Evolutionary conservation across 2,888 invertebrate species (phyloP).

Genomic region (Tetragonisca angustula): DNA sequence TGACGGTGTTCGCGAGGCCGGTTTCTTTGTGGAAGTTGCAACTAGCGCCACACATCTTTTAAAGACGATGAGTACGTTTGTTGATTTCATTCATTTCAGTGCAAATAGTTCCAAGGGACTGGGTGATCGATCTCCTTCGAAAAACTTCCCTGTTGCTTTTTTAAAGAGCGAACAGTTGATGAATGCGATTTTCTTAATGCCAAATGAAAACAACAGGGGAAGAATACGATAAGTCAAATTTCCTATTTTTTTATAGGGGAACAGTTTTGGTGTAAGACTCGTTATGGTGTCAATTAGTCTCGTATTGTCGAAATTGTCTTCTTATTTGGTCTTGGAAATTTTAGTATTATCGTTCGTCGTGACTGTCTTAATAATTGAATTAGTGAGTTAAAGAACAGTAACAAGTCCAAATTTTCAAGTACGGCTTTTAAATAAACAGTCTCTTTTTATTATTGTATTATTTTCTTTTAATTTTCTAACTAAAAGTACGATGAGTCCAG

Average conservation of each 20-base stretch:
- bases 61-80: constrained; percentile 43
- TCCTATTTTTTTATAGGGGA: not conserved
- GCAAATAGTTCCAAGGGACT: not conserved
- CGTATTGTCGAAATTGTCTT: not conserved
- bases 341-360: not conserved
- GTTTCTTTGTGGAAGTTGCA: constrained; percentile 92
- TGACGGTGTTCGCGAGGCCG: constrained; percentile 90
- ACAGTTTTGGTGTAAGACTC: not conserved
- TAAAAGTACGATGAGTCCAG: too few species aligned
- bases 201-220: not conserved
- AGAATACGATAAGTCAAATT: constrained; percentile 5
- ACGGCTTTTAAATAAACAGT: too few species aligned
- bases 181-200: not conserved
- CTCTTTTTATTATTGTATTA: too few species aligned
- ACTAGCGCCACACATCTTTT: constrained; percentile 84
- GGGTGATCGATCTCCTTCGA: not conserved
- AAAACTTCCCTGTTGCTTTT: not conserved
- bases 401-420: too few species aligned
- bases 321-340: not conserved
- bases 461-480: too few species aligned
- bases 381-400: too few species aligned
- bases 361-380: too few species aligned
- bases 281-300: not conserved
- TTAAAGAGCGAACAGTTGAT: not conserved
- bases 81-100: not conserved